A percentile compares a stretch with the other conserved stretches of the same genome.
Evolutionary conservation across 92 coral and sea anemone species (phyloP).

Genomic region (Porites cylindrica): DNA sequence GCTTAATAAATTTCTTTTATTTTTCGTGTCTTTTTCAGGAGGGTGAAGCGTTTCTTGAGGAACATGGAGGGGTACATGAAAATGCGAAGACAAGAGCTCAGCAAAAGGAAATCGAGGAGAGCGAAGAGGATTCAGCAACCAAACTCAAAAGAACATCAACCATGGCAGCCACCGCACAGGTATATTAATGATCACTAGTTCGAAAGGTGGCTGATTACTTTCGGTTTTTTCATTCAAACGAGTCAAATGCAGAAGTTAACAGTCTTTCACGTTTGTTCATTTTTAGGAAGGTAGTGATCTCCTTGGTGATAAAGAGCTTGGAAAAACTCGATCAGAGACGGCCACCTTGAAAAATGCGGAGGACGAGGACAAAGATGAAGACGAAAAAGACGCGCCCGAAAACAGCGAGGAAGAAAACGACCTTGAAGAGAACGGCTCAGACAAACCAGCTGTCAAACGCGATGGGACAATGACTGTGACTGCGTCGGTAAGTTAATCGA

Average conservation of each 20-base stretch:
- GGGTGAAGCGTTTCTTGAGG: slow-evolving; percentile 93
- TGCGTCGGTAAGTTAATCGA: slow-evolving; percentile 74
- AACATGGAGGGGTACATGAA: slow-evolving; percentile 83
- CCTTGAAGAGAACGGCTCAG: slow-evolving; percentile 54
- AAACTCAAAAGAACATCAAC: slow-evolving; percentile 84
- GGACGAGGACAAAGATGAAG: slow-evolving; percentile 65
- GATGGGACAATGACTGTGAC: slow-evolving; percentile 89
- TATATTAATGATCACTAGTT: slow-evolving; percentile 28
- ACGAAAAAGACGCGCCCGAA: slow-evolving; percentile 33
- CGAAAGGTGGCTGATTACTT: slow-evolving; percentile 17
- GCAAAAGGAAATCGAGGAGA: slow-evolving; percentile 82
- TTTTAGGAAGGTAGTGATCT: slow-evolving; percentile 93
- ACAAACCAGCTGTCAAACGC: slow-evolving; percentile 84
- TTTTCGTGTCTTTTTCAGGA: slow-evolving; percentile 71
- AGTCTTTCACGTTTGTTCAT: slow-evolving; percentile 34
- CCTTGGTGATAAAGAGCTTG: slow-evolving; percentile 90
- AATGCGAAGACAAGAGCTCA: slow-evolving; percentile 89
- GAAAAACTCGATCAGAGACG: slow-evolving; percentile 95
- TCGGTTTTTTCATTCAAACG: slow-evolving; percentile 23
- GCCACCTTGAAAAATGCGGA: slow-evolving; percentile 73
- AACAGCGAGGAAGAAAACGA: slow-evolving; percentile 52
- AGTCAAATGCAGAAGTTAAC: slow-evolving; percentile 1
- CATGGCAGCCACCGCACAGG: slow-evolving; percentile 92
- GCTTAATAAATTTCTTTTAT: slow-evolving; percentile 27
- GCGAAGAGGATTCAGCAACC: slow-evolving; percentile 54